A percentile compares a stretch with the other conserved stretches of the same genome.
These are phyloP conservation scores for Crypturellus undulatus DNA, from an alignment of 2,113 vertebrate genomes.

Conservation along the genomic window DNA sequence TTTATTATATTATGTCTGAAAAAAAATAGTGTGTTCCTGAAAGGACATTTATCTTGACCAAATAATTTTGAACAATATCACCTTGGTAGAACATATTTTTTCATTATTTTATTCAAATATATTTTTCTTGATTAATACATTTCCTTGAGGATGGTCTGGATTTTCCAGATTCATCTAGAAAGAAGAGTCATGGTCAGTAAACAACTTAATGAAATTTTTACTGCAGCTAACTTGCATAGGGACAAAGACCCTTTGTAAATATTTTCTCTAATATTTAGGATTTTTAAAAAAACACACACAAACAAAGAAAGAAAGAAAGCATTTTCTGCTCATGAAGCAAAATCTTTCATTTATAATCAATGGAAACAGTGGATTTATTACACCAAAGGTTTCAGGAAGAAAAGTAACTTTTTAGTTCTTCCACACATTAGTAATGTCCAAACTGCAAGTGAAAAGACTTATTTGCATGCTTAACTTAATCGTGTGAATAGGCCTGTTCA, in stretches of 20 bases:
- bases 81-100: background rate
- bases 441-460: constrained; percentile 39
- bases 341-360: background rate
- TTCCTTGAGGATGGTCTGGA: background rate
- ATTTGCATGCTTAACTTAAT: constrained; percentile 58
- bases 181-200: background rate
- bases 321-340: background rate
- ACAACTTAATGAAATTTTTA: background rate
- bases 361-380: background rate
- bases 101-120: background rate
- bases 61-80: background rate
- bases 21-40: background rate
- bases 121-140: background rate
- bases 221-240: background rate
- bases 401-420: constrained; percentile 5
- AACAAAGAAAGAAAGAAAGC: accelerated
- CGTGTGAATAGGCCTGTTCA: constrained; percentile 57
- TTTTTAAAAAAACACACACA: background rate
- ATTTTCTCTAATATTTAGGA: background rate
- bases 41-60: background rate
- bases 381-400: background rate
- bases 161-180: background rate
- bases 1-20: background rate
- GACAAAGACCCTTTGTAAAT: constrained; percentile 1
- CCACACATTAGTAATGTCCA: constrained; percentile 1